Evolutionary conservation across 2,888 invertebrate genomes (phyloP), one percentile per base, ranked within the genome.

Genomic region (Hirtodrosophila duncani): DNA sequence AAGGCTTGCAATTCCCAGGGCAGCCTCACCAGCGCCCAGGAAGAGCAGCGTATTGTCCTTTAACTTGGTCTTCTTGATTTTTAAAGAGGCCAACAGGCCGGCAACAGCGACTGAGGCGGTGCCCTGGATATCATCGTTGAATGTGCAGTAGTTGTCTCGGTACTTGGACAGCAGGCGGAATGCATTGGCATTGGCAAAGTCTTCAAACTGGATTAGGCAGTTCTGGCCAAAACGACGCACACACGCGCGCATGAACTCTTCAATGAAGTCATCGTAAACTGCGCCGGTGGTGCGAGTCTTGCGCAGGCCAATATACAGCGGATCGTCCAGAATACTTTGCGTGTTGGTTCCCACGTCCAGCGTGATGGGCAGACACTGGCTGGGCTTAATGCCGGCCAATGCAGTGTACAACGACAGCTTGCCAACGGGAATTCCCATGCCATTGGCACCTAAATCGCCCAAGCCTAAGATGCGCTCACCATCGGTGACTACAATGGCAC

Each of bases 61-160:
- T 18, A 99, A 89, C 67, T 90, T 90, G 63, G 91, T 95, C 64
- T 93, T 91, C 7, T 97, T 98, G 70, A 98, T 88, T 52, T 94
- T 89, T 27, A 97, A 89, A 14, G 96, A 93, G 24, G 98, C 95
- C 58, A 99, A 85, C 34, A 99, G 88, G 0, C 99, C 99, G 8
- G 96, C 97, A 13, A 99, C 94, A 7, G 97, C 98, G 10, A 99
- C 99, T 3, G 97, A 90, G 2, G 99, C 99, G 3, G 98, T 97
- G 82, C 98, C 98, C 48, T 99, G 98, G 84, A 99, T 99, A 86
- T 99, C 99, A 86, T 99, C 99, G 88, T 99, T 99, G 88, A 99
- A 99, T 8, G 97, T 97, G 88, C 98, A 99, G 87, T 94, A 93
- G 81, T 91, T 85, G 77, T 94, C 89, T 27, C 96, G 91, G 88